Base-by-base conservation (phyloP, 64 coral and sea anemone genomes). In the Stichodactyla mertensii region DNA sequence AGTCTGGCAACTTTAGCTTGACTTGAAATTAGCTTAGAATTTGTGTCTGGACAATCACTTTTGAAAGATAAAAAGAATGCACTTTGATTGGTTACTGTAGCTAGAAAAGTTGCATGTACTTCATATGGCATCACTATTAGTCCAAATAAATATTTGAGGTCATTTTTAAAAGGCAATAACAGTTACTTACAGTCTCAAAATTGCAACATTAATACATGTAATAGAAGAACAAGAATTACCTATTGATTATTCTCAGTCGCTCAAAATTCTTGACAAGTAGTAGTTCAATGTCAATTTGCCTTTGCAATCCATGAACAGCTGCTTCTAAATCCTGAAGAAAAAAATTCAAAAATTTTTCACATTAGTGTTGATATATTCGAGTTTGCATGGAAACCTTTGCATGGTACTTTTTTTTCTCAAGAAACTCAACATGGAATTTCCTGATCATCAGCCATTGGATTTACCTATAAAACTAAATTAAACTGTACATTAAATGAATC, bases 1-100 rank as follows among this genome's bases (percentile, higher is more conserved):
- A 96, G 28, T 82, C 90, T 93, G 24, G 94, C 94, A 57, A 96
- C 57, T 18, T 87, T 86, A 15, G 20, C 82, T 77, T 96, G 94
- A 67, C 88, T 86, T 82, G 88, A 51, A 78, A 93, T 80, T 61
- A 96, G 88, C 19, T 96, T 92, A n/a, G 80, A 79, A 82, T 58
- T 84, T 55, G 80, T 62, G 60, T 93, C 94, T 74, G 51, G 70
- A 77, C 19, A 27, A 27, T 87, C 91, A 6, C 81, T 69, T 13
- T 23, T 74, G 10, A 74, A 74, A 58, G 14, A 58, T 58, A 45
- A 45, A 45, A 45, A 45, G 36, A 45, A 45, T 45, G 1, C 36
- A 2, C 36, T 4, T 45, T 45, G 1, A 45, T 45, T 45, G 36
- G 36, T 2, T 45, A 45, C 36, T 3, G 36, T 45, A 45, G 36